Evolutionary conservation across 2,888 invertebrate genomes (phyloP).

Genomic region (Lasioglossum leucozonium): DNA sequence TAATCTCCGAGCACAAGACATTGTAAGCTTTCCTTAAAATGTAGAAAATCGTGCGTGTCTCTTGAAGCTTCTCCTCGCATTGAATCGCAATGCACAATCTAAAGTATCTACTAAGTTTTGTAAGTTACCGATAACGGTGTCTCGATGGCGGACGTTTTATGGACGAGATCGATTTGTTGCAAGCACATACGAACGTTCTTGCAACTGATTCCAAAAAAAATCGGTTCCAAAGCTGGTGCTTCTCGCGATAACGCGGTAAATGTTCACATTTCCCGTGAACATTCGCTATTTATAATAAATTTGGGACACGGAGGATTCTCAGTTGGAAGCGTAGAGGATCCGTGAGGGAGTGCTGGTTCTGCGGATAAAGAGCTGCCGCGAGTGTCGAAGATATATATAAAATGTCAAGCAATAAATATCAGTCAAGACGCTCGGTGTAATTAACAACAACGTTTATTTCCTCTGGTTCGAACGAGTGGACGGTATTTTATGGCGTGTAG

Average conservation of each 20-base stretch:
- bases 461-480: conserved; percentile 22
- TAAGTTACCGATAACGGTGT: too few relatives aligned
- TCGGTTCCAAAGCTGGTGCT: too few relatives aligned
- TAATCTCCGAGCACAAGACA: background rate
- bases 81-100: too few relatives aligned
- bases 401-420: conserved; percentile 10
- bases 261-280: too few relatives aligned
- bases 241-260: too few relatives aligned
- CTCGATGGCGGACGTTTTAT: too few relatives aligned
- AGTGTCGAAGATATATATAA: conserved; percentile 5
- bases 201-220: too few relatives aligned
- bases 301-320: background rate
- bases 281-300: background rate
- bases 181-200: too few relatives aligned
- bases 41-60: too few relatives aligned
- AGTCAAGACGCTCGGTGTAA: conserved; percentile 7
- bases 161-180: too few relatives aligned
- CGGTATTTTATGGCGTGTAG: conserved; percentile 52
- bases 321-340: background rate
- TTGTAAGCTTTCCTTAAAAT: background rate
- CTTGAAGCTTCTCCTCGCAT: background rate
- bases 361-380: background rate
- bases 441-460: conserved; percentile 23
- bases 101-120: too few relatives aligned
- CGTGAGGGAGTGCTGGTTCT: background rate